Evolutionary conservation across 2,113 vertebrate species (phyloP).

Genomic region (Chaetorhynchus papuensis): DNA sequence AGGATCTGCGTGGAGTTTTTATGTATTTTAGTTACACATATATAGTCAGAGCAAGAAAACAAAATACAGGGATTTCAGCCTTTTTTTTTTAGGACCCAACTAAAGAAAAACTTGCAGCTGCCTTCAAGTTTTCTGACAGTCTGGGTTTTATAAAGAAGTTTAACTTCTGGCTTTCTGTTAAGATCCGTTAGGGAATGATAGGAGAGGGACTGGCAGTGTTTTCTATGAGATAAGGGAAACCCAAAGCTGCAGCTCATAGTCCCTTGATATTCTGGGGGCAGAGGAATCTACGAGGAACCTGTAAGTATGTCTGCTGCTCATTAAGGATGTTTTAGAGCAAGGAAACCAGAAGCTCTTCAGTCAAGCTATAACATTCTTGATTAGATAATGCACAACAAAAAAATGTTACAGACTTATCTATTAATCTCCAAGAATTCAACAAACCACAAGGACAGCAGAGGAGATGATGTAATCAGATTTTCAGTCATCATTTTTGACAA

Average conservation of each 20-base stretch:
- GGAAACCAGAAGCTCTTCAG: neutral
- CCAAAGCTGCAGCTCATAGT: neutral
- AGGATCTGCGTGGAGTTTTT: neutral
- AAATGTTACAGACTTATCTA: neutral
- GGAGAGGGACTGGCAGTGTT: neutral
- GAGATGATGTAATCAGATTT: neutral
- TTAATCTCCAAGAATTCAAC: neutral
- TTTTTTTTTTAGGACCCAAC: neutral
- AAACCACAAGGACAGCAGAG: neutral
- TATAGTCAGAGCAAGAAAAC: neutral
- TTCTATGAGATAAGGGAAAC: conserved; percentile 16
- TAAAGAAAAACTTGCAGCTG: neutral
- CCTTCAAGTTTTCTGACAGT: neutral
- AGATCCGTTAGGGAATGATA: conserved; percentile 1
- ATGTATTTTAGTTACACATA: neutral
- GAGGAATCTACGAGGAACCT: neutral
- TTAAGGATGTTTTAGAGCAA: neutral
- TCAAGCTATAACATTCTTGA: neutral
- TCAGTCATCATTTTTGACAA: neutral
- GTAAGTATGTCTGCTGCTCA: neutral
- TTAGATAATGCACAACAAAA: neutral
- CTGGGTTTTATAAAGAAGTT: neutral
- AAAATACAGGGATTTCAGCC: neutral
- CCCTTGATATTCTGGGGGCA: neutral
- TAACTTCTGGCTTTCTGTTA: conserved; percentile 35